Conservation (phyloP, 2,797 vertebrate species). For the Danio choprae region DNA sequence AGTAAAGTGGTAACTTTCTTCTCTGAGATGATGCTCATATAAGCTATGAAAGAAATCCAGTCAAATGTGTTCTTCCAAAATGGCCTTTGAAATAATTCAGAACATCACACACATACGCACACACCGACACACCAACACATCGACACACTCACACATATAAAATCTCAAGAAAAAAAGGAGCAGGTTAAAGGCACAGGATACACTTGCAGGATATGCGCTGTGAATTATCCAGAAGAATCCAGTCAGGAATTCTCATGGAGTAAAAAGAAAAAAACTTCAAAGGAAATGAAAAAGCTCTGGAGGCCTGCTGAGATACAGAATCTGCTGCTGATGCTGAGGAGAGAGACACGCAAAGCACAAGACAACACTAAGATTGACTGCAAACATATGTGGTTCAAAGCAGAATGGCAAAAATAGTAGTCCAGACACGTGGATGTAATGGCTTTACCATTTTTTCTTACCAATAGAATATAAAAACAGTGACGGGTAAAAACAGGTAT, state of each 20-base stretch:
- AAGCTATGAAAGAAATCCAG: too few relatives aligned
- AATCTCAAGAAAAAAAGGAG: neutral
- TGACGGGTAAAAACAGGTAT: too few relatives aligned
- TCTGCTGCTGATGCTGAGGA: slow-evolving; percentile 38
- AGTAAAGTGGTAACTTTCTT: too few relatives aligned
- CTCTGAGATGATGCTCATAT: too few relatives aligned
- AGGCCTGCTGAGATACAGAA: slow-evolving; percentile 36
- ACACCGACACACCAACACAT: too few relatives aligned
- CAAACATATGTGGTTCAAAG: slow-evolving; percentile 17
- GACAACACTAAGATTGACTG: slow-evolving; percentile 2
- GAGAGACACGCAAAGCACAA: neutral
- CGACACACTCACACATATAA: too few relatives aligned
- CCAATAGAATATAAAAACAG: neutral
- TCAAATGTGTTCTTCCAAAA: too few relatives aligned
- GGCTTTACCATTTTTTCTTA: neutral
- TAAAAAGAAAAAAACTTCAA: slow-evolving; percentile 56
- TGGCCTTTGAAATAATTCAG: too few relatives aligned
- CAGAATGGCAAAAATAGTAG: neutral
- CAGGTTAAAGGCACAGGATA: neutral
- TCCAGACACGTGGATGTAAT: neutral
- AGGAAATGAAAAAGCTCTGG: slow-evolving; percentile 58
- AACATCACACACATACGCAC: too few relatives aligned
- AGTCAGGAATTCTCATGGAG: slow-evolving; percentile 35
- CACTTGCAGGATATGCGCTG: slow-evolving; percentile 7
- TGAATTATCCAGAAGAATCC: slow-evolving; percentile 50